phyloP scores from a whole-genome alignment of 2,113 vertebrate species.

The Chloroceryle aenea region DNA sequence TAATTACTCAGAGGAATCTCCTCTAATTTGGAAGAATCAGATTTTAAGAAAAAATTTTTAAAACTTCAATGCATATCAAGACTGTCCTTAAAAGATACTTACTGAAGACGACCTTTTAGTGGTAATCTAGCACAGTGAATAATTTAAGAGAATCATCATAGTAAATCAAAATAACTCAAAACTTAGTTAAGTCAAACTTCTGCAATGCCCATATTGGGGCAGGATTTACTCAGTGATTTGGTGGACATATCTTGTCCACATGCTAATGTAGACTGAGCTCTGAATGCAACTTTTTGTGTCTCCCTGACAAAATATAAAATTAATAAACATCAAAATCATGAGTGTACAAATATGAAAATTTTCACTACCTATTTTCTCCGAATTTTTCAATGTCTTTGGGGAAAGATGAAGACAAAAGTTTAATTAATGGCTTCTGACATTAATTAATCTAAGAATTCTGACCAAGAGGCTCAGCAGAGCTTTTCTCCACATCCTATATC shows the following conservation, averaged over 20 bases:
- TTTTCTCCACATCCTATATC: neutral
- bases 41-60: neutral
- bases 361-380: neutral
- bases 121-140: neutral
- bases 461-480: neutral
- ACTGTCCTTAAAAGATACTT: neutral
- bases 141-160: neutral
- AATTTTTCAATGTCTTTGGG: neutral
- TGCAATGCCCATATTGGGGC: neutral
- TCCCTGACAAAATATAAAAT: neutral
- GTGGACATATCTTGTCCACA: neutral
- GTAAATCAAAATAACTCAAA: neutral
- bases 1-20: neutral
- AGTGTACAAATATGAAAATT: neutral
- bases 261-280: neutral
- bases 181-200: neutral
- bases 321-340: neutral
- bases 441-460: neutral
- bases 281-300: neutral
- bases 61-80: neutral
- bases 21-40: neutral
- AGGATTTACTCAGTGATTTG: neutral
- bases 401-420: neutral
- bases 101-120: neutral
- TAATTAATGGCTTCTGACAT: neutral